Evolutionary conservation across 2,888 invertebrate species (phyloP), one percentile per base, ranked within the genome.

Genomic region (Chymomyza procnemis): DNA sequence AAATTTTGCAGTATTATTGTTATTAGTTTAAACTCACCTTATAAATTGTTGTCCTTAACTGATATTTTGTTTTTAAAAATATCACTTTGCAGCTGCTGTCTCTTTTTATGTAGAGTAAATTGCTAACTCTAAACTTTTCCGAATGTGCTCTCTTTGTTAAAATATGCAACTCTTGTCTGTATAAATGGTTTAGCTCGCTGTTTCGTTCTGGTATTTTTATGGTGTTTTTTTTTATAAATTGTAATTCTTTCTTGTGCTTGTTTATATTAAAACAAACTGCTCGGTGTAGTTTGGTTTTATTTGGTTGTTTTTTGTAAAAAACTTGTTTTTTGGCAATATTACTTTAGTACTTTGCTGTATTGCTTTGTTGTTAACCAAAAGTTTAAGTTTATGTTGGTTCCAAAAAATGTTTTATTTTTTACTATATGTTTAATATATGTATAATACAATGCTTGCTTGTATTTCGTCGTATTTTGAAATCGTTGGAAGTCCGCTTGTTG

Each of bases 381-480:
- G 26, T 26, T 26, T 4, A 26, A 26, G 26, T 55, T 41, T 48
- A 19, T 48, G 41, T 61, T 22, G 16, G 14, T 55, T 62, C 16
- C 16, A 52, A 47, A 52, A 52, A 52, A 50, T 30, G 41, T 63
- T 58, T 50, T 26, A 18, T 34, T 59, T 30, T 64, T 41, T 52
- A 41, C 62, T 66, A 66, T 67, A 68, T 79, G 79, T 78, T 74
- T 77, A 5, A 26, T 26, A 3, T 26, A 26, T 4, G 2, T 26
- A 26, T 26, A 26, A 26, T 26, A 26, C 26, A 26, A 26, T 26
- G 6, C 26, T 1, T 26, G 26, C 26, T 26, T 26, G 26, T 26
- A 79, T 78, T 88, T 89, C 89, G 89, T 89, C 90, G 89, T 88
- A 80, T 78, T 80, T 78, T 81, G 88, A 89, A 89, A 83, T 90